Base-by-base conservation (phyloP, 2,888 invertebrate genomes). In the Apamea monoglypha region DNA sequence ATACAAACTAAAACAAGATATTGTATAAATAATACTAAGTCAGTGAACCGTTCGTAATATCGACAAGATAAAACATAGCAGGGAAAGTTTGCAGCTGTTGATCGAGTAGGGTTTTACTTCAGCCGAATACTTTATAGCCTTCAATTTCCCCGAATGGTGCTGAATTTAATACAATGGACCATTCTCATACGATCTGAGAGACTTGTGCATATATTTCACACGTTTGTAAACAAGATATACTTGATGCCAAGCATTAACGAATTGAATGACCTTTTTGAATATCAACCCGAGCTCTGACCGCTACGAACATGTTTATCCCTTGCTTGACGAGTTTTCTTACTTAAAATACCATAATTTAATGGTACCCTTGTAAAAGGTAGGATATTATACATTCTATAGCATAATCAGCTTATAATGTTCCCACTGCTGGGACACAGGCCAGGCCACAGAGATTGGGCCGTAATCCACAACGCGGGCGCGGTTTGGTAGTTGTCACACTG, bases 51-150 rank as follows among this genome's bases (percentile, higher is more conserved):
- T 10, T 18, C 14, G 14, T 68, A 36, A 71, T 61, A 67, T 59
- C 5, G 25, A 80, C 32, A 53, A 76, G 67, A 83, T 83, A 81
- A 84, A 74, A 84, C 71, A 71, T 82, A 25, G 32, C 25, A 59
- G 59, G 16, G 40, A 81, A 70, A 76, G 63, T 84, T 76, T 74
- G n/a, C 44, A 85, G 82, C 67, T 74, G 74, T 74, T 84, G 82
- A 86, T 77, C 50, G 67, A 86, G 74, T 71, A 64, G 70, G 71
- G 71, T 71, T 72, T 68, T 68, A 85, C 74, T 71, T 47, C 18
- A 50, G 44, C 10, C 44, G 69, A 73, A 70, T 70, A 64, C 59
- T 83, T 83, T 83, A 85, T 59, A 63, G 63, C 40, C 36, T 63
- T 72, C 56, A 74, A 83, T 83, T 85, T 81, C 14, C 29, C 50